phyloP scores from a whole-genome alignment of 2,113 vertebrate species.

The Collichthys lucidus region DNA sequence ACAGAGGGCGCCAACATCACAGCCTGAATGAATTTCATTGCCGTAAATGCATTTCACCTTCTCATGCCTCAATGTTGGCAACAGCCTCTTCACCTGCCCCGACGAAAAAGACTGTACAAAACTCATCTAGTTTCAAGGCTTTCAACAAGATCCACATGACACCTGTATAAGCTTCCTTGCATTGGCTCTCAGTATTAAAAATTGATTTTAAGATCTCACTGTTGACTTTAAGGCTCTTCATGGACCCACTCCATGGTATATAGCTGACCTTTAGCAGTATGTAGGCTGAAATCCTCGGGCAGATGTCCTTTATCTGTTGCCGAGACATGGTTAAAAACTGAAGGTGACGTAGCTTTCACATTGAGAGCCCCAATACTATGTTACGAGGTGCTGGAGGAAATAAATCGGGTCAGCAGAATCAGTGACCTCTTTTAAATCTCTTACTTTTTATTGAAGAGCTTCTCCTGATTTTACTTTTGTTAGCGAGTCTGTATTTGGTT shows the following conservation, averaged over 20 bases:
- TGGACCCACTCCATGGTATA: background rate
- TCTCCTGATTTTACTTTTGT: background rate
- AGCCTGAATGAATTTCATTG: background rate
- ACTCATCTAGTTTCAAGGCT: too few species aligned
- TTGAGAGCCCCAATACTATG: background rate
- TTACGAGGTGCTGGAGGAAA: background rate
- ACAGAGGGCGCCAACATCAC: background rate
- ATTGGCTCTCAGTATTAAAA: too few species aligned
- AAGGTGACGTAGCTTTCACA: background rate
- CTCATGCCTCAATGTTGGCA: too few species aligned
- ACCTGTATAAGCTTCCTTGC: too few species aligned
- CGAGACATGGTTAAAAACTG: background rate
- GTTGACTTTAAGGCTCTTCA: background rate
- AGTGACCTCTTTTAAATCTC: background rate
- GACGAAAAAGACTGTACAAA: too few species aligned
- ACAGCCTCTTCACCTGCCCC: too few species aligned
- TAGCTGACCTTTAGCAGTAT: background rate
- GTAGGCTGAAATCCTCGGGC: background rate
- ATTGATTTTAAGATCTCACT: too few species aligned
- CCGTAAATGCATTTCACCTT: too few species aligned
- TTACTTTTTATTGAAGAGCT: background rate
- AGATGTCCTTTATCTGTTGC: background rate
- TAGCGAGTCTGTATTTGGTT: background rate
- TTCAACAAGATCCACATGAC: too few species aligned
- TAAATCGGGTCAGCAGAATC: background rate